These are phyloP conservation scores for Aeoliscus strigatus DNA, from an alignment of 2,797 vertebrate species.

Conservation along the genomic window DNA sequence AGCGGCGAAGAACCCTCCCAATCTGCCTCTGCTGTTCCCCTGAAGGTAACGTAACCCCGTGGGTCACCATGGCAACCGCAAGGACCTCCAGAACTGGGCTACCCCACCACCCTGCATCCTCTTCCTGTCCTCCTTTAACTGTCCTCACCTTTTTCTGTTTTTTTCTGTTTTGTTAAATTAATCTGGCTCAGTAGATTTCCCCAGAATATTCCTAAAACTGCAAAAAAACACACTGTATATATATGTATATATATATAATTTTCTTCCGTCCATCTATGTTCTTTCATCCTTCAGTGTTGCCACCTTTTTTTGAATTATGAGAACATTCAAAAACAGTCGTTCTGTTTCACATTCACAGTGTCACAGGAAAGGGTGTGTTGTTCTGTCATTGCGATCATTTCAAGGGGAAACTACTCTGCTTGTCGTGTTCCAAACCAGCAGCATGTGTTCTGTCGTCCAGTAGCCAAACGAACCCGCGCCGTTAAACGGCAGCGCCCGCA, in stretches of 20 bases:
- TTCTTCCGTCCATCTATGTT: too few species aligned
- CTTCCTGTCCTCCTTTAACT: slow-evolving; percentile 11
- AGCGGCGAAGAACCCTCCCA: slow-evolving; percentile 96
- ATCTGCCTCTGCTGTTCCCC: slow-evolving; percentile 99
- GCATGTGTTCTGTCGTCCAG: slow-evolving; percentile 65
- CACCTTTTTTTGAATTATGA: too few species aligned
- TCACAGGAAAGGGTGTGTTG: too few species aligned
- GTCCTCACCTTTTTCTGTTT: slow-evolving; percentile 10
- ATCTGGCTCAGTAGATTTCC: slow-evolving; percentile 59
- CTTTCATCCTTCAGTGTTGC: too few species aligned
- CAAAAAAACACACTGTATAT: too few species aligned
- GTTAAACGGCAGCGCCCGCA: background rate
- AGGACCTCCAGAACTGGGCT: slow-evolving; percentile 54
- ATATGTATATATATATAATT: too few species aligned
- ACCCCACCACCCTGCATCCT: slow-evolving; percentile 1
- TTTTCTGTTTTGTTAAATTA: slow-evolving; percentile 9
- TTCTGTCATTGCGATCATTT: background rate
- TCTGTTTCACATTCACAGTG: background rate
- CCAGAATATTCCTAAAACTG: slow-evolving; percentile 38
- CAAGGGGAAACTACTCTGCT: slow-evolving; percentile 55
- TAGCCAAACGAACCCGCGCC: too few species aligned
- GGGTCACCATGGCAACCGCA: slow-evolving; percentile 65
- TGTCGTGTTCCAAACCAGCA: slow-evolving; percentile 37
- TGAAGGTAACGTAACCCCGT: slow-evolving; percentile 92
- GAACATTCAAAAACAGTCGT: too few species aligned